Percentiles rank a stretch among this genome's conserved stretches.
These are phyloP conservation scores for Anoplophora glabripennis DNA, from an alignment of 1,140 invertebrate genomes.

Conservation along the genomic window DNA sequence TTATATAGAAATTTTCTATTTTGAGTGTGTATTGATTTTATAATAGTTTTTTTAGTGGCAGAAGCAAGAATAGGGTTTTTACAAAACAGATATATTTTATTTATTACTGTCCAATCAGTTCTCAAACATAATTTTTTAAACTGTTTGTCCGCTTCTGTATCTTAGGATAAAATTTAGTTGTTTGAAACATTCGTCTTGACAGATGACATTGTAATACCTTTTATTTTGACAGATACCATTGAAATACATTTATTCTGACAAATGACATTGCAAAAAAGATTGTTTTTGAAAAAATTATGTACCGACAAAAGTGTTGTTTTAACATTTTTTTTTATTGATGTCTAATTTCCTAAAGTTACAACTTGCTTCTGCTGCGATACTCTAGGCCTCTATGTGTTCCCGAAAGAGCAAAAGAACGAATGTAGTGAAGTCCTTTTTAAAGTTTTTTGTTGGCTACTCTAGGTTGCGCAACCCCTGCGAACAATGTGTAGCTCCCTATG, in stretches of 20 bases:
- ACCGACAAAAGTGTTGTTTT: neutral
- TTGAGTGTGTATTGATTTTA: neutral
- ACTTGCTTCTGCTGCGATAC: neutral
- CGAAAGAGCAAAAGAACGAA: neutral
- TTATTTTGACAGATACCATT: no score
- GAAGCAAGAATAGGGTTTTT: no score
- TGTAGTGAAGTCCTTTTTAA: constrained; percentile 8
- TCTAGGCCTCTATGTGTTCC: neutral
- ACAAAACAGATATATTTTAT: no score
- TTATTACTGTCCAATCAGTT: constrained; percentile 1
- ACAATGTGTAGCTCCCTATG: constrained; percentile 66
- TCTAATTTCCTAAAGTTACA: neutral
- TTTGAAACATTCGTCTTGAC: no score
- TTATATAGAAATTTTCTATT: neutral
- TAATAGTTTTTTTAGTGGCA: neutral
- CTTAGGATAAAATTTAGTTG: no score
- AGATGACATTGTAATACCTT: no score
- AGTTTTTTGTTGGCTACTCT: constrained; percentile 25
- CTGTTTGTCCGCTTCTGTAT: no score
- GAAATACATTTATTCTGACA: no score
- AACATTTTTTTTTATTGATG: constrained; percentile 2
- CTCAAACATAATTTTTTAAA: no score
- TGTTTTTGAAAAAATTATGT: neutral
- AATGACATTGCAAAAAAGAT: neutral
- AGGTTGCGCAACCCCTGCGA: constrained; percentile 60